Base-by-base conservation (phyloP, 2,113 vertebrate genomes). In the Meleagris gallopavo region DNA sequence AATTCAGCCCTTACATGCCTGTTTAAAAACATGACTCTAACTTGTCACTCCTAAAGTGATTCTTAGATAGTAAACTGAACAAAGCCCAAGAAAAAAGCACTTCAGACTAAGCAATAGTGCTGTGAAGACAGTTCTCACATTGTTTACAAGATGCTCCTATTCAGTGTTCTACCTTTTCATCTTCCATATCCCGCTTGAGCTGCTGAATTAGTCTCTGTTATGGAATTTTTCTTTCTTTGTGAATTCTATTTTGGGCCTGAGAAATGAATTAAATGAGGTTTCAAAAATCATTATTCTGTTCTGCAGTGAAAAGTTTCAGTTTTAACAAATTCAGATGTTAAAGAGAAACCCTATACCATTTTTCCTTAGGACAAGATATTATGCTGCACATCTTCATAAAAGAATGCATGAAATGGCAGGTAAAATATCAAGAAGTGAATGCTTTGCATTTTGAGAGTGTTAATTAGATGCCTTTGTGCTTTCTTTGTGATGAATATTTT, bases 401-500 rank as follows among this genome's bases (percentile, higher is more conserved):
- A 1, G 1, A 86, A 91, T 55, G 55, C 11, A 9, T 75, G 36
- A 74, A 74, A 77, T 69, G 8, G 43, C n/a, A 92, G 80, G 55
- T 83, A 94, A 89, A 89, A 88, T 82, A 95, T 32, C 61, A 79
- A 79, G 78, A 90, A 88, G 36, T 32, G 69, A 92, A 94, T 12
- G 20, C 32, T 86, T 75, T 89, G 40, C 18, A 81, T 88, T 95
- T 96, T 88, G 30, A 84, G 48, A 84, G 38, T 89, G 55, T 72
- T 97, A 95, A 94, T 96, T 96, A 64, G 65, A 93, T 90, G 52
- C 13, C 61, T 93, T 94, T 34, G 2, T 91, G 41, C 60, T 92
- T 93, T 86, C 71, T 88, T 61, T 94, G 61, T 40, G 69, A 93
- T 89, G 71, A 88, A 55, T 94, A 89, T 90, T 96, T 96, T 92